A percentile compares a stretch with the other conserved stretches of the same genome.
phyloP scores from a whole-genome alignment of 2,113 vertebrate genomes.

The Oreochromis niloticus region DNA sequence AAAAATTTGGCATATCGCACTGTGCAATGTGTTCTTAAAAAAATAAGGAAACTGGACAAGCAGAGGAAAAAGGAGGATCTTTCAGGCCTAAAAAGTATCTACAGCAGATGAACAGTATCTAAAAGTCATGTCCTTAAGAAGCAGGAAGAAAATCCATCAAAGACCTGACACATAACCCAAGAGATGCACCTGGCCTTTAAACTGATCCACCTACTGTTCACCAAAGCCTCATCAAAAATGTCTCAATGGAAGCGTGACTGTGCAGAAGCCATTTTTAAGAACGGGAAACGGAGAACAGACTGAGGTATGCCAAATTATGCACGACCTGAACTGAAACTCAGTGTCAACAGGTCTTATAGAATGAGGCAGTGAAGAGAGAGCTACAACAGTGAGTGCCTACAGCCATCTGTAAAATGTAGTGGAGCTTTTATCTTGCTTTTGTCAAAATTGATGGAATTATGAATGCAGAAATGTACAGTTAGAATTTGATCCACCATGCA shows the following conservation, averaged over 20 bases:
- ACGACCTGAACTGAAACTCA: neutral
- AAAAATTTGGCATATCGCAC: accelerated
- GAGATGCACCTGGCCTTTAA: neutral
- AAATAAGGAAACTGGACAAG: neutral
- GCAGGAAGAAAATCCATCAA: neutral
- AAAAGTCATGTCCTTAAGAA: neutral
- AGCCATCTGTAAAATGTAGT: neutral
- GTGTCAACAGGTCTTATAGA: neutral
- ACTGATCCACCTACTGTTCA: neutral
- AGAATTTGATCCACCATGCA: neutral
- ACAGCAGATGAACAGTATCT: neutral
- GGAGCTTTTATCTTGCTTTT: neutral
- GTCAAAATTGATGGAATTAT: neutral
- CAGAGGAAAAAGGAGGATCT: neutral
- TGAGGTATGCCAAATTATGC: neutral
- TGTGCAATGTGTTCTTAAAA: neutral
- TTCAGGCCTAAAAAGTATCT: neutral
- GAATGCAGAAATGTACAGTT: neutral
- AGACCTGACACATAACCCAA: neutral
- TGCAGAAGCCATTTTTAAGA: neutral
- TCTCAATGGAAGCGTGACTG: neutral
- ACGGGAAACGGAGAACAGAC: neutral
- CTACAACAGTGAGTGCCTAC: neutral
- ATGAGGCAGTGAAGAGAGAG: neutral
- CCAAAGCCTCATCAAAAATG: neutral